Evolutionary conservation across 2,113 vertebrate genomes (phyloP), one percentile per base, ranked within the genome.

Genomic region (Polypterus bichir): DNA sequence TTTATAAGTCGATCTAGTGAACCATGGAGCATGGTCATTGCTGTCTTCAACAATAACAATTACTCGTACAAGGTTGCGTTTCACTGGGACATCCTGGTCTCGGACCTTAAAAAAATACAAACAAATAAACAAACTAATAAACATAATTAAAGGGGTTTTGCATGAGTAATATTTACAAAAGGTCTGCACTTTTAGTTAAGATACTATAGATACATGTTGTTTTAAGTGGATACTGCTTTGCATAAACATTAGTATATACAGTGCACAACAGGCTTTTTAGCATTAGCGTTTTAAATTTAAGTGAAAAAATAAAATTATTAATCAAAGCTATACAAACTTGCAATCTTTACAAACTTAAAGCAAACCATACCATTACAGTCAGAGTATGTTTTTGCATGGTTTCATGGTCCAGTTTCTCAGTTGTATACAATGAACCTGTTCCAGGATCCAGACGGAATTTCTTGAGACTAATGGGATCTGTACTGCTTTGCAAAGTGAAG

Each of bases 31-130:
- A 0, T 99, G 97, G 77, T 99, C 96, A 3, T 99, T 99, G 0
- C 89, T 83, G 75, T 99, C 96, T 0, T 86, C 92, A 68, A 99
- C 92, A 0, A 89, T 88, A 47, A 99, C 57, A 5, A 94, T 57
- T 2, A 99, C 73, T 44, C 93, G 88, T 4, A 91, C 93, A 3
- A 92, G 93, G 82, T 93, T 97, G 67, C 94, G 89, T 72, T 95
- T 94, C 0, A 99, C 92, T 4, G 95, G 93, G 47, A 99, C 94
- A 75, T 99, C 94, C 59, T 98, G 94, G 75, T 99, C 96, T 60
- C 96, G 88, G 3, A 98, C 94, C 96, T 98, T 57, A 65, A 81
- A 9, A 7, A 7, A 62, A 53, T 7, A 52, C 3, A 58, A 44
- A 46, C 27, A 55, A 52, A 57, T 58, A 46, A 54, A 62, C 49